Percentiles rank a stretch among this genome's conserved stretches.
Conservation (phyloP, 2,888 invertebrate species). For the Eupithecia inturbata region DNA sequence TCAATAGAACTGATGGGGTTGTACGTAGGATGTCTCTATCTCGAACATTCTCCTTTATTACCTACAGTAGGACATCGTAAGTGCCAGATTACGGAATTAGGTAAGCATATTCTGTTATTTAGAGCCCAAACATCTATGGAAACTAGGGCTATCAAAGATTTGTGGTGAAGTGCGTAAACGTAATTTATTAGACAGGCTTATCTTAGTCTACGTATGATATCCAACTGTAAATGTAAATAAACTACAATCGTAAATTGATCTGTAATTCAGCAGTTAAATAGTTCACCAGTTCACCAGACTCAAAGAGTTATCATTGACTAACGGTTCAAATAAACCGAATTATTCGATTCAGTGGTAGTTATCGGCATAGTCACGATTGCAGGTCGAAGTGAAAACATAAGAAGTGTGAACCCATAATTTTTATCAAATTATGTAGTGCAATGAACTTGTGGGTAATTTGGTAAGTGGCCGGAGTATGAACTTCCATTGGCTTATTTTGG, state of each 20-base stretch:
- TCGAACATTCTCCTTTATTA: not conserved
- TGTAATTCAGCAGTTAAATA: slow-evolving; percentile 50
- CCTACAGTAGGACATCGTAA: slow-evolving; percentile 10
- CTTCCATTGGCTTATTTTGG: slow-evolving; percentile 67
- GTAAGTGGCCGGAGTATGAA: slow-evolving; percentile 70
- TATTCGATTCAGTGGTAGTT: slow-evolving; percentile 72
- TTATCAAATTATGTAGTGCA: slow-evolving; percentile 74
- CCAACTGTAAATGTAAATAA: slow-evolving; percentile 36
- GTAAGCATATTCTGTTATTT: slow-evolving; percentile 26
- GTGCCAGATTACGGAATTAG: slow-evolving; percentile 29
- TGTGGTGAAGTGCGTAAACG: slow-evolving; percentile 39
- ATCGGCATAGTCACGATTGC: slow-evolving; percentile 75
- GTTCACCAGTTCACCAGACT: slow-evolving; percentile 14
- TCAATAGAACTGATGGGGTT: not conserved
- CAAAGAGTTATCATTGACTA: slow-evolving; percentile 50
- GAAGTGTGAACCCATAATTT: slow-evolving; percentile 81
- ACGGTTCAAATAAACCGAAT: slow-evolving; percentile 72
- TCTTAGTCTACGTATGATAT: slow-evolving; percentile 33
- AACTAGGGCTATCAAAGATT: slow-evolving; percentile 33
- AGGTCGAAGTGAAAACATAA: slow-evolving; percentile 76
- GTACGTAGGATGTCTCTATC: not conserved
- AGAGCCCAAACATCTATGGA: slow-evolving; percentile 21
- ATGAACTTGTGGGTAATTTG: slow-evolving; percentile 76
- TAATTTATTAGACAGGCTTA: slow-evolving; percentile 44
- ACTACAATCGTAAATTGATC: slow-evolving; percentile 44